Evolutionary conservation across 1,140 invertebrate species (phyloP).

Genomic region (Bicyclus anynana): DNA sequence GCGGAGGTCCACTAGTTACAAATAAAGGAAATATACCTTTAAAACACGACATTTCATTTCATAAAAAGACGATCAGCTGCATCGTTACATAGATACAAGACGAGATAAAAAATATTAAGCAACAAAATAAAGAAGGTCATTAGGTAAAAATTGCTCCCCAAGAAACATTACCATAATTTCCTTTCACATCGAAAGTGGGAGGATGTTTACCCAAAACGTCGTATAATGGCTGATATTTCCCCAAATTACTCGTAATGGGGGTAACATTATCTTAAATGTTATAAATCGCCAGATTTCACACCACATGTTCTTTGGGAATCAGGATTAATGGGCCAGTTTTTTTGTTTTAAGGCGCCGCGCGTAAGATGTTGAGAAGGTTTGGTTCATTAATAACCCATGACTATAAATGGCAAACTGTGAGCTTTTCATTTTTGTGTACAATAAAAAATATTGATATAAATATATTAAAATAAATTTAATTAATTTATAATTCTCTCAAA

Average conservation of each 20-base stretch:
- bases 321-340: constrained; percentile 38
- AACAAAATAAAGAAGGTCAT: constrained; percentile 9
- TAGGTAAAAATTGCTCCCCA: constrained; percentile 12
- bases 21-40: not conserved
- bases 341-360: constrained; percentile 10
- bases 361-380: not conserved
- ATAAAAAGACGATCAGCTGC: not conserved
- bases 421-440: no score
- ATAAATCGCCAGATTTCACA: constrained; percentile 49
- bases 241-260: constrained; percentile 45
- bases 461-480: no score
- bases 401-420: no score
- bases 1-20: no score
- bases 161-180: constrained; percentile 23
- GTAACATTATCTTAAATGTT: constrained; percentile 41
- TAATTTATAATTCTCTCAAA: no score
- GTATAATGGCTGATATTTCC: constrained; percentile 35
- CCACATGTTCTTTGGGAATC: constrained; percentile 40
- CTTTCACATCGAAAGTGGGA: constrained; percentile 14
- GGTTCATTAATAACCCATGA: no score
- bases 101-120: constrained; percentile 6
- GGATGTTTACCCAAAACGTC: constrained; percentile 26
- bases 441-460: no score
- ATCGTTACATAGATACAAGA: constrained; percentile 4
- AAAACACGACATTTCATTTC: not conserved